Evolutionary conservation across 1,140 invertebrate genomes (phyloP), one percentile per base, ranked within the genome.

Genomic region (Bradynema listronoti): DNA sequence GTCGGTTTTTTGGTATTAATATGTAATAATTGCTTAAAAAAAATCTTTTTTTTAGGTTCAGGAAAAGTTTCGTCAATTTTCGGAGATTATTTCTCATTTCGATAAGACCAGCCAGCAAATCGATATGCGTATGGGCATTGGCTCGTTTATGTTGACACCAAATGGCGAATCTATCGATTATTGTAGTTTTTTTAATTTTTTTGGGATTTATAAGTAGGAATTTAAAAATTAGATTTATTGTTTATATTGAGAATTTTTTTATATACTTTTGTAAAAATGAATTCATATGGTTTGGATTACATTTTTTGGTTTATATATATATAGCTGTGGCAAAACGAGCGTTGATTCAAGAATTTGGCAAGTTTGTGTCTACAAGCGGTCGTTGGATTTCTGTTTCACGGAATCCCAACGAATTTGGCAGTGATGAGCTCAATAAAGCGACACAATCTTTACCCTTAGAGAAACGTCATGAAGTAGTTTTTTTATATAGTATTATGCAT

Each of bases 391-490:
- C 41, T 22, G 4, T 52, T 14, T 9, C 22, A 11, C 41, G 71
- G 43, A 67, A 67, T 50, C 66, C 65, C 4, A 67, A 67, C 55
- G 65, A 67, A 54, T 69, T 56, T 33, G 68, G 66, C 25, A 29
- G 34, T 33, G 61, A 67, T 14, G 65, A 67, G 25, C 47, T 64
- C 27, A 39, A 27, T 30, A 14, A 24, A 3, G 65, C 51, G 16
- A 3, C 71, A 32, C 19, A 72, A 43, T 29, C 49, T 11, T 30
- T 67, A 39, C 14, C 57, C 7, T 50, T 58, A 30, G 36, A 67
- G 6, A 61, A 14, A 6, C 43, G 39, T 14, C 11, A 65, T n/a
- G 52, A 72, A 42, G 60, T 70, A 36, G 14, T 39, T 14, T 39
- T 4, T 39, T 43, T 43, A 22, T 4, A 3, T 39, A 39, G 36